phyloP scores from a whole-genome alignment of 2,113 vertebrate species.

The Ameiurus melas region DNA sequence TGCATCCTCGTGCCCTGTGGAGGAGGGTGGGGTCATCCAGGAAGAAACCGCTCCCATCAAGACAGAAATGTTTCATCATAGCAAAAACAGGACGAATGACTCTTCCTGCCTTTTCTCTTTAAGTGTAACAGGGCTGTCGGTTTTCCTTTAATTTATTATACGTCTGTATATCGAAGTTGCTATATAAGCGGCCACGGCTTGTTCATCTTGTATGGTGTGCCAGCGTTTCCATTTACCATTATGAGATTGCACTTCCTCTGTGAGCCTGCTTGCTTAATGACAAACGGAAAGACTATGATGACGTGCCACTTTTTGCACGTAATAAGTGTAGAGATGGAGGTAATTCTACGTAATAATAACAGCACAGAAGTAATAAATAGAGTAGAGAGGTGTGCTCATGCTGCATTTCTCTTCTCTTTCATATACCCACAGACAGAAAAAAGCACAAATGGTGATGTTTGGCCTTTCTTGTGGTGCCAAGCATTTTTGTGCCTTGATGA shows the following conservation, averaged over 20 bases:
- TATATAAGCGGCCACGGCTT: neutral
- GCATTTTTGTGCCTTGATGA: conserved; percentile 39
- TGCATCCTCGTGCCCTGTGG: rapidly evolving
- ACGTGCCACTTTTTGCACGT: neutral
- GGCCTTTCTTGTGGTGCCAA: conserved; percentile 17
- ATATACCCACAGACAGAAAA: neutral
- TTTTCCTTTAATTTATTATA: neutral
- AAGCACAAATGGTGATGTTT: conserved; percentile 3
- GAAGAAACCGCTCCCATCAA: neutral
- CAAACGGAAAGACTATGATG: neutral
- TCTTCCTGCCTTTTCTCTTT: no score
- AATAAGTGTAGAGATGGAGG: neutral
- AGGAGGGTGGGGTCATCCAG: neutral
- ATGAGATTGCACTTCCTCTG: neutral
- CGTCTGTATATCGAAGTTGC: neutral
- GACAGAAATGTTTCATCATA: neutral
- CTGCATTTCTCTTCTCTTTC: neutral
- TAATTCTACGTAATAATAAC: neutral
- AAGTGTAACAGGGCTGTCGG: neutral
- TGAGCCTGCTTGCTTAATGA: neutral
- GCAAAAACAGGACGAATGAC: neutral
- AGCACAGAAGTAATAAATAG: neutral
- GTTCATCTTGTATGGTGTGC: neutral
- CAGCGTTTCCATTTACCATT: neutral
- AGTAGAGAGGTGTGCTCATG: neutral